Conservation (phyloP, 2,888 invertebrate genomes). For the Campaea margaritaria region DNA sequence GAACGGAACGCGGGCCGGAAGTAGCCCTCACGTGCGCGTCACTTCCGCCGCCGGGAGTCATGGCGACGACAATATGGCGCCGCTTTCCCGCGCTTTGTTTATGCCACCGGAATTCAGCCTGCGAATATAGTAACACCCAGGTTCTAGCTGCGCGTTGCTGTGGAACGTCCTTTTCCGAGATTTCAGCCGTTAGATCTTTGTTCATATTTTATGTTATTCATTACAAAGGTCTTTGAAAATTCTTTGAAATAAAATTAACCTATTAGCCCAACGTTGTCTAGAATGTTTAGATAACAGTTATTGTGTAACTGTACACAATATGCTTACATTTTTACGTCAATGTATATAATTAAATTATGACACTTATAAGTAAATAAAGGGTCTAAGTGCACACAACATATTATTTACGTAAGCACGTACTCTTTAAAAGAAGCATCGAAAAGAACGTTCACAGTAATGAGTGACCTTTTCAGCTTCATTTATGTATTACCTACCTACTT, state of each 20-base stretch:
- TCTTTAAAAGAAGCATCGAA: not conserved
- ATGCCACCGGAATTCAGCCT: constrained; percentile 41
- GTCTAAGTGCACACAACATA: not conserved
- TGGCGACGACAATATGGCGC: constrained; percentile 81
- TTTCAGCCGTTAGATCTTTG: not conserved
- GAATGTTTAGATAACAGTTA: too few relatives aligned
- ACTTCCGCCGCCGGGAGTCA: constrained; percentile 76
- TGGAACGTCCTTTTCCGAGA: not conserved
- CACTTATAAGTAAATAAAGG: too few relatives aligned
- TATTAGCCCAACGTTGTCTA: not conserved
- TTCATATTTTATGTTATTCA: too few relatives aligned
- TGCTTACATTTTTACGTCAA: too few relatives aligned
- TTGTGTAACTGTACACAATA: too few relatives aligned
- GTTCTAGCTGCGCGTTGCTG: constrained; percentile 29
- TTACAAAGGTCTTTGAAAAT: not conserved
- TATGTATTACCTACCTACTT: constrained; percentile 1
- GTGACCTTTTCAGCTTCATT: constrained; percentile 34
- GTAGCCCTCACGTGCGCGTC: constrained; percentile 80
- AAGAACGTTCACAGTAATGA: constrained; percentile 36
- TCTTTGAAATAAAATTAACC: too few relatives aligned
- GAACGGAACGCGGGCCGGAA: constrained; percentile 79
- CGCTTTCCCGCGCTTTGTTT: constrained; percentile 71
- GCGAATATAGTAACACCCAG: constrained; percentile 50
- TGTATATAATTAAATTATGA: too few relatives aligned
- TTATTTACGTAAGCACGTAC: not conserved